A percentile compares a stretch with the other conserved stretches of the same genome.
These are phyloP conservation scores for Lasioglossum vierecki DNA, from an alignment of 2,888 invertebrate genomes.

Conservation along the genomic window DNA sequence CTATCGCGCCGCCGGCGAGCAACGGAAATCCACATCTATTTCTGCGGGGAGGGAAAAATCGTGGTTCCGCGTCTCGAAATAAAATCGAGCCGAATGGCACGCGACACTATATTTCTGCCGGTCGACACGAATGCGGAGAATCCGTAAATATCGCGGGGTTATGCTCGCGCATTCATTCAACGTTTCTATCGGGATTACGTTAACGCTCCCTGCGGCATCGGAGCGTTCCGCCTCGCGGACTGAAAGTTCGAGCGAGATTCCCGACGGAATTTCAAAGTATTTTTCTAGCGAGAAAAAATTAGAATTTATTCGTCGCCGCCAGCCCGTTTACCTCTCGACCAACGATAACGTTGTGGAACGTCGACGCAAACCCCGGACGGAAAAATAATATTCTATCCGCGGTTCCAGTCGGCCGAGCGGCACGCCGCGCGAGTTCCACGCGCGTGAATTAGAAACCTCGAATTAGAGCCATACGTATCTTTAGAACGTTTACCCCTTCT, in stretches of 20 bases:
- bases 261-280: neutral
- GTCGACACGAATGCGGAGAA: slow-evolving; percentile 38
- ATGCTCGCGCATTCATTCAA: slow-evolving; percentile 33
- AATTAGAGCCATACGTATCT: slow-evolving; percentile 70
- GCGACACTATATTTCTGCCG: slow-evolving; percentile 49
- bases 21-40: slow-evolving; percentile 55
- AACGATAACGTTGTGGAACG: neutral
- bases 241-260: neutral
- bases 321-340: neutral
- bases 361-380: neutral
- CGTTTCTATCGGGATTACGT: slow-evolving; percentile 1
- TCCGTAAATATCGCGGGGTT: slow-evolving; percentile 30
- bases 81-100: slow-evolving; percentile 62
- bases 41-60: slow-evolving; percentile 53
- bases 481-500: slow-evolving; percentile 68
- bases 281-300: neutral
- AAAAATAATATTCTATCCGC: slow-evolving; percentile 24
- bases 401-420: slow-evolving; percentile 39
- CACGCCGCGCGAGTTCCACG: slow-evolving; percentile 32
- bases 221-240: neutral
- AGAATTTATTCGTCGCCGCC: neutral
- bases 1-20: slow-evolving; percentile 53
- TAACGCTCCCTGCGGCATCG: neutral
- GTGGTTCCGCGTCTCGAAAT: slow-evolving; percentile 72
- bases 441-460: slow-evolving; percentile 68